Evolutionary conservation across 2,797 vertebrate genomes (phyloP).

Genomic region (Otolemur crassicaudatus): DNA sequence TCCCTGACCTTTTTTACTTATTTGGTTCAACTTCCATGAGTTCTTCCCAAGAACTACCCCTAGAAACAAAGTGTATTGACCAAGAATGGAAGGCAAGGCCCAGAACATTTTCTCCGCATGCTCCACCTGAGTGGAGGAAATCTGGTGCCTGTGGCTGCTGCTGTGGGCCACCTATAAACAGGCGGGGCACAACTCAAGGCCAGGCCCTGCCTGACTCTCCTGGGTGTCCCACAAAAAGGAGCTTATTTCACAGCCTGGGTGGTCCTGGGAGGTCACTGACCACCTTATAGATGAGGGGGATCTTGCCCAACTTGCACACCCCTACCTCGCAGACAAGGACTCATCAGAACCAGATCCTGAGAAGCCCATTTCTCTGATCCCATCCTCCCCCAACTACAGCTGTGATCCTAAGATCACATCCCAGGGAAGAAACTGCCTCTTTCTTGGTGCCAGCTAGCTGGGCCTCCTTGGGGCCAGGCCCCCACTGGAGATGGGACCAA

Average conservation of each 20-base stretch:
- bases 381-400: neutral
- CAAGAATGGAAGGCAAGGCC: neutral
- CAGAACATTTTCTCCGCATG: neutral
- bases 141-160: neutral
- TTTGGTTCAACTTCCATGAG: neutral
- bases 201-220: neutral
- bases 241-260: neutral
- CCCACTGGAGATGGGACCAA: slow-evolving; percentile 38
- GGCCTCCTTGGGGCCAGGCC: slow-evolving; percentile 12
- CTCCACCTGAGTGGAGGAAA: neutral
- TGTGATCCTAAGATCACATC: neutral
- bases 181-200: neutral
- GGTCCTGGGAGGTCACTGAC: neutral
- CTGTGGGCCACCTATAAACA: neutral
- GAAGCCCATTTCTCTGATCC: neutral
- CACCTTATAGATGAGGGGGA: neutral
- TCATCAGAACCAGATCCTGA: neutral
- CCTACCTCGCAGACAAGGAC: neutral
- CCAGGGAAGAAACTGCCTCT: slow-evolving; percentile 36
- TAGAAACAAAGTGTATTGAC: neutral
- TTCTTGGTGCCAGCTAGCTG: slow-evolving; percentile 7
- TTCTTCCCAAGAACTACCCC: neutral
- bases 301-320: neutral
- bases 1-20: neutral
- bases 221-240: neutral